phyloP scores from a whole-genome alignment of 2,888 invertebrate species.

The Andrena chrysosceles region DNA sequence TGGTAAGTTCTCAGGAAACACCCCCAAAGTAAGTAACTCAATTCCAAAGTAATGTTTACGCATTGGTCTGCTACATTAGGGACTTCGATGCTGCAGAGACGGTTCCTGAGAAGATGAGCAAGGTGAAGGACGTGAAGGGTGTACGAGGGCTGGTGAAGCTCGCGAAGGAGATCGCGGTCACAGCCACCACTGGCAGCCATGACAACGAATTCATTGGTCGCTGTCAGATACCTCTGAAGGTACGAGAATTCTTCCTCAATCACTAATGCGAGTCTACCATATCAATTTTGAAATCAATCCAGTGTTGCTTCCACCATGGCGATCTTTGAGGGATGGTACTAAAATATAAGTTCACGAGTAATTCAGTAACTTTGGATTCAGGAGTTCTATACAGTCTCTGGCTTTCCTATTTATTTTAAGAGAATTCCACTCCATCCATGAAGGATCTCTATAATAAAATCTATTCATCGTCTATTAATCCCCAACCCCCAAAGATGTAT shows the following conservation, averaged over 20 bases:
- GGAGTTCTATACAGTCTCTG: too few species aligned
- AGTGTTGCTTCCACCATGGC: too few species aligned
- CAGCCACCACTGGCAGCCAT: slow-evolving; percentile 97
- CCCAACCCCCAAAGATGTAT: not conserved
- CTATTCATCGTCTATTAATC: not conserved
- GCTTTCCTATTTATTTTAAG: too few species aligned
- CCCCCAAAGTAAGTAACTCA: not conserved
- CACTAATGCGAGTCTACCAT: not conserved
- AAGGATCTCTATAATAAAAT: too few species aligned
- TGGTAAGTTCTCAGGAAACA: slow-evolving; percentile 87
- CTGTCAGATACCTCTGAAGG: slow-evolving; percentile 93
- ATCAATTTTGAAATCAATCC: too few species aligned
- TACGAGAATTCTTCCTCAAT: slow-evolving; percentile 80
- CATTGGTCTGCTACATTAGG: slow-evolving; percentile 85
- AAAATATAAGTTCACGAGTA: too few species aligned
- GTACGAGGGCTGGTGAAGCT: slow-evolving; percentile 93
- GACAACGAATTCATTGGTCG: slow-evolving; percentile 98
- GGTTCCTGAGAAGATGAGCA: slow-evolving; percentile 94
- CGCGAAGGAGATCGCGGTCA: slow-evolving; percentile 96
- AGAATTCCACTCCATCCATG: too few species aligned
- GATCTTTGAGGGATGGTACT: too few species aligned
- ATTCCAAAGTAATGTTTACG: not conserved
- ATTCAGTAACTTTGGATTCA: too few species aligned
- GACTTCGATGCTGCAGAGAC: slow-evolving; percentile 97
- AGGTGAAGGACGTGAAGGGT: slow-evolving; percentile 94